Percentiles rank a stretch among this genome's conserved stretches.
Evolutionary conservation across 2,888 invertebrate species (phyloP).

Genomic region (Deilephila elpenor): DNA sequence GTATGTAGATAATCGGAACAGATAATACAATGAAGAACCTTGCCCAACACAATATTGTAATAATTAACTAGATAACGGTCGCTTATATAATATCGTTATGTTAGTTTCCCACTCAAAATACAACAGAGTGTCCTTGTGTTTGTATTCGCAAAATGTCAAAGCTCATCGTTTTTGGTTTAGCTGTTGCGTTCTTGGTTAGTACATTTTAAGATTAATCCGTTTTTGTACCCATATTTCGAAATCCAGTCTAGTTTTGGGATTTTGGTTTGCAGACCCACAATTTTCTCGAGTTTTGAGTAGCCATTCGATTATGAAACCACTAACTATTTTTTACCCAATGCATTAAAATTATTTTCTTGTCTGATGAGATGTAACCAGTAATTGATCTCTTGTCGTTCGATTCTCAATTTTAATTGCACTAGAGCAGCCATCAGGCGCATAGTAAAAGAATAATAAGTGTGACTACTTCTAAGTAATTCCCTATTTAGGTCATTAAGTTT

Average conservation of each 20-base stretch:
- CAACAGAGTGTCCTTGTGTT: constrained; percentile 3
- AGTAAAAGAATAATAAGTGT: not conserved
- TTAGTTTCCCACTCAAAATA: constrained; percentile 6
- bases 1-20: constrained; percentile 4
- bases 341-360: too few species aligned
- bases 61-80: constrained; percentile 18
- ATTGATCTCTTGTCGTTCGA: too few species aligned
- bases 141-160: constrained; percentile 17
- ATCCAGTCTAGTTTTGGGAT: not conserved
- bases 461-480: not conserved
- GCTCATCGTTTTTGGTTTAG: constrained; percentile 24
- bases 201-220: not conserved
- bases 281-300: too few species aligned
- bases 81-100: constrained; percentile 21
- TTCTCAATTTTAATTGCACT: too few species aligned
- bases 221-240: not conserved
- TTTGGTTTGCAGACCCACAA: too few species aligned
- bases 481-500: not conserved
- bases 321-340: too few species aligned
- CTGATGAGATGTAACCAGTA: too few species aligned
- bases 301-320: too few species aligned
- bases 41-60: constrained; percentile 20
- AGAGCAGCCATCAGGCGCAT: too few species aligned
- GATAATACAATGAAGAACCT: constrained; percentile 5
- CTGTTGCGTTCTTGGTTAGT: constrained; percentile 35